phyloP scores from a whole-genome alignment of 1,140 invertebrate species.

The Rhopalosiphum maidis region DNA sequence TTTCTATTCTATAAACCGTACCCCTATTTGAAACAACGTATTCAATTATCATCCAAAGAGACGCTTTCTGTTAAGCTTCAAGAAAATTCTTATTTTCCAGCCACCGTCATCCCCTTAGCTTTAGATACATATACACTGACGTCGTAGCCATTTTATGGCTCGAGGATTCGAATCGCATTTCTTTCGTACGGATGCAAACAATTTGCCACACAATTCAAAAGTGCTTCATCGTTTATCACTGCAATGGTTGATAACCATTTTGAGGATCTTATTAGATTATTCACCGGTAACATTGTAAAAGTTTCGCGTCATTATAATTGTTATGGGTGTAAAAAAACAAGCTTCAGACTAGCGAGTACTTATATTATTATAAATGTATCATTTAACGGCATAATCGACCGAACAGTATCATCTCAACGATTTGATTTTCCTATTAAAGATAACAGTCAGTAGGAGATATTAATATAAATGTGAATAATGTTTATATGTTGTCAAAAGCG shows the following conservation, averaged over 20 bases:
- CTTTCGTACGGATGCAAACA: neutral
- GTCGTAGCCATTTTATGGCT: constrained; percentile 1
- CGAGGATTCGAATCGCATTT: neutral
- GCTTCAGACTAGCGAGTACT: neutral
- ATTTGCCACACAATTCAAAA: constrained; percentile 1
- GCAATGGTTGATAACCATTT: neutral
- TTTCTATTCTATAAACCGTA: neutral
- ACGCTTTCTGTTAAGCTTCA: neutral
- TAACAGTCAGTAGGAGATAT: neutral
- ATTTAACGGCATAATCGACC: neutral
- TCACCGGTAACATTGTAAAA: neutral
- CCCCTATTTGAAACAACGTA: neutral
- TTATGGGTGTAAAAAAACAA: neutral
- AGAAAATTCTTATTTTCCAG: neutral
- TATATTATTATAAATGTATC: neutral
- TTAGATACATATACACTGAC: neutral
- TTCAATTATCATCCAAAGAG: neutral
- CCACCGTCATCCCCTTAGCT: neutral
- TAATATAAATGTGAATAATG: neutral
- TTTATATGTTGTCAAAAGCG: neutral
- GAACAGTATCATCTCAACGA: neutral
- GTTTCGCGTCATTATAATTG: neutral
- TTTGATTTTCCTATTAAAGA: too few relatives aligned
- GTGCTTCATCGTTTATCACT: neutral
- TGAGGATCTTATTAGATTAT: neutral